Base-by-base conservation (phyloP, 2,113 vertebrate species). In the Corythoichthys haematopterus region DNA sequence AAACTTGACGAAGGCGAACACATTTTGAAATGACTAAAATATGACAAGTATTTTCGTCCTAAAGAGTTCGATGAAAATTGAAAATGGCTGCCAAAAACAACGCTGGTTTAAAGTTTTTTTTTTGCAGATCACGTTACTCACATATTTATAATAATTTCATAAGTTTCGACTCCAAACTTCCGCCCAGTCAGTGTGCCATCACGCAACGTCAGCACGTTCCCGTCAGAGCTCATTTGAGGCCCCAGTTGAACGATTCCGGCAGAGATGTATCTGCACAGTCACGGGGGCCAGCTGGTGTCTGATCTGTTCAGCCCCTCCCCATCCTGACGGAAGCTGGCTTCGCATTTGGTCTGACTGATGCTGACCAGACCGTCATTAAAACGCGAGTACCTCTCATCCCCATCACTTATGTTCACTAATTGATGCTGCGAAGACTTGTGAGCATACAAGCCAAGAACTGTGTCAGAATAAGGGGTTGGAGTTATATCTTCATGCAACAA, bases 231-330 rank as follows among this genome's bases (percentile, higher is more conserved):
- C 80, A 84, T 81, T 74, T 84, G 75, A 71, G 68, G 64, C 58
- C n/a, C 20, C 76, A 84, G 77, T 87, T 78, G 76, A 80, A 61
- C 57, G 38, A 69, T 72, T 69, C 69, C 71, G 66, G 35, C 68
- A 37, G 55, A 14, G 0, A 80, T 79, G 80, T 78, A 62, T 62
- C 74, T 83, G 84, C 84, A 80, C 57, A 65, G 87, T 86, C 82
- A 85, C 72, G 72, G 76, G 68, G 78, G 76, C 71, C 87, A 90
- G 88, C 86, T 88, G 86, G 81, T 80, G 79, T 66, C 80, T 80
- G 74, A 66, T 84, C 78, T 69, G 38, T 77, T 79, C 55, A 76
- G 66, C 64, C 68, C 69, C 62, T 33, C 68, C 71, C 55, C 38
- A 13, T 58, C 64, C 53, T 69, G 2, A 48, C 75, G 74, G 80